phyloP scores from a whole-genome alignment of 2,888 invertebrate genomes.

The Tipula unca region DNA sequence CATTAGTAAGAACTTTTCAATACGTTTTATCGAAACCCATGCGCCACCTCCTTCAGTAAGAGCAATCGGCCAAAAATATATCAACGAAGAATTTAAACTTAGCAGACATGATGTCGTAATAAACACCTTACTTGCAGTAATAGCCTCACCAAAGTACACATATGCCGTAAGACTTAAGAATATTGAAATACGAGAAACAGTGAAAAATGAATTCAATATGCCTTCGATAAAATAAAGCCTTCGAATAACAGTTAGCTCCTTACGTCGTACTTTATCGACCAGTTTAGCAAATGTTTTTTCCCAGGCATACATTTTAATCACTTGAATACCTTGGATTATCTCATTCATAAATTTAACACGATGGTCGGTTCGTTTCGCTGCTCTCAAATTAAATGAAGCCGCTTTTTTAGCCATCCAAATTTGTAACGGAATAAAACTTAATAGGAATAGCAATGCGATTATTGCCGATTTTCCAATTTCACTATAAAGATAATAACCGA shows the following conservation, averaged over 20 bases:
- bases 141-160: slow-evolving; percentile 51
- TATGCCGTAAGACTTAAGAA: slow-evolving; percentile 65
- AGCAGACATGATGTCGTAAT: slow-evolving; percentile 75
- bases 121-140: slow-evolving; percentile 70
- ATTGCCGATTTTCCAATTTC: slow-evolving; percentile 58
- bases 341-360: slow-evolving; percentile 85
- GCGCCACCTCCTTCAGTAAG: slow-evolving; percentile 69
- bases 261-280: slow-evolving; percentile 62
- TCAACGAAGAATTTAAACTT: slow-evolving; percentile 66
- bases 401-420: slow-evolving; percentile 62
- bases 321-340: slow-evolving; percentile 40
- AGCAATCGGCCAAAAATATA: slow-evolving; percentile 71
- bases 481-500: slow-evolving; percentile 47
- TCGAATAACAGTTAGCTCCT: slow-evolving; percentile 59
- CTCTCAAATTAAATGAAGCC: slow-evolving; percentile 55
- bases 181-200: slow-evolving; percentile 70
- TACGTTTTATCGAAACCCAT: slow-evolving; percentile 60
- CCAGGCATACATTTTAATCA: slow-evolving; percentile 87
- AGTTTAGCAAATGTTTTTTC: slow-evolving; percentile 69
- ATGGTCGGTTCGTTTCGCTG: slow-evolving; percentile 73
- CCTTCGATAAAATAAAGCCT: slow-evolving; percentile 60
- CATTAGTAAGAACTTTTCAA: slow-evolving; percentile 54
- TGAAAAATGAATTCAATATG: slow-evolving; percentile 60
- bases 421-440: slow-evolving; percentile 66
- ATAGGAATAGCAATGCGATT: slow-evolving; percentile 59